Evolutionary conservation across 2,113 vertebrate genomes (phyloP).

Genomic region (Hassar affinis): DNA sequence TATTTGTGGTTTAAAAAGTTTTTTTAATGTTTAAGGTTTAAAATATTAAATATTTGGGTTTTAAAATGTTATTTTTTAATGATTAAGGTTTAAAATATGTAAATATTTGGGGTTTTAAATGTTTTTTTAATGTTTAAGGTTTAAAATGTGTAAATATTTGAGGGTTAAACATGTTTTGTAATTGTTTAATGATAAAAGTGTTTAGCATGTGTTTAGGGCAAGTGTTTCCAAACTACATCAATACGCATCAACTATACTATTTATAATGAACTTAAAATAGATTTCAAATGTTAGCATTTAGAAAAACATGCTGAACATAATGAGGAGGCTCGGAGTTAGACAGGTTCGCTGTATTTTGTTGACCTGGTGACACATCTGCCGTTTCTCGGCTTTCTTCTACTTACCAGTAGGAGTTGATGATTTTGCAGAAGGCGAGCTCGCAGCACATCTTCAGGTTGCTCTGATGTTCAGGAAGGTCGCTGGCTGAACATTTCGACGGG

Average conservation of each 20-base stretch:
- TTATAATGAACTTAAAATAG: neutral
- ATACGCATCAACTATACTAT: neutral
- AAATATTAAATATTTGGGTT: neutral
- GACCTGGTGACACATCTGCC: neutral
- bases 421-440: slow-evolving; percentile 98
- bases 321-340: neutral
- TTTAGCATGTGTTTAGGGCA: neutral
- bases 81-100: neutral
- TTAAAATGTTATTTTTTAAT: neutral
- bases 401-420: slow-evolving; percentile 99
- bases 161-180: neutral
- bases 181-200: neutral
- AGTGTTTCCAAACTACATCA: neutral
- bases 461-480: slow-evolving; percentile 91
- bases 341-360: neutral
- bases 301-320: neutral
- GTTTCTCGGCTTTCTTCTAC: neutral
- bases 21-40: neutral
- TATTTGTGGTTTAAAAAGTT: neutral
- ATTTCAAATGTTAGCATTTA: neutral
- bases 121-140: neutral
- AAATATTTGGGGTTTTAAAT: neutral
- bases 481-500: slow-evolving; percentile 86
- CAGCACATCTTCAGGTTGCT: slow-evolving; percentile 99
- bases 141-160: neutral